Evolutionary conservation across 2,797 vertebrate species (phyloP).

Genomic region (Apodemus agrarius): DNA sequence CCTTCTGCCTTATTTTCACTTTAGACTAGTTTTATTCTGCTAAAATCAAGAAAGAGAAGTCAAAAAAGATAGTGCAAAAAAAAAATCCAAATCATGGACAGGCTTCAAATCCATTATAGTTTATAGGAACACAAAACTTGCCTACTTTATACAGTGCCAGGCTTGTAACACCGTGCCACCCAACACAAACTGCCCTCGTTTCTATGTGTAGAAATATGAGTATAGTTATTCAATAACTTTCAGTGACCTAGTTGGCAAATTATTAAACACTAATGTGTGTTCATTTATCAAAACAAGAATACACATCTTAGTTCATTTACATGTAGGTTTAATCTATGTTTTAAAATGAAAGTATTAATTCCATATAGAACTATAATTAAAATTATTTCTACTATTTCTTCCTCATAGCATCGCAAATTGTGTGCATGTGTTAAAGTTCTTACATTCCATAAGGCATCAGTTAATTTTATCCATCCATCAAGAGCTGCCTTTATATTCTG

Average conservation of each 20-base stretch:
- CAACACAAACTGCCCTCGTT: background rate
- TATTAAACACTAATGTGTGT: background rate
- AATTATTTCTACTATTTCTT: background rate
- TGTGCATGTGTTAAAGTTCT: background rate
- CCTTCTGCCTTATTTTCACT: background rate
- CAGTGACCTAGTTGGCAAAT: background rate
- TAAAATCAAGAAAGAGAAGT: background rate
- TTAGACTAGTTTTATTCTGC: background rate
- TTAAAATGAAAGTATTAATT: background rate
- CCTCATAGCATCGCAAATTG: background rate
- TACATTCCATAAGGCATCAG: background rate
- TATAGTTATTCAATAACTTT: background rate
- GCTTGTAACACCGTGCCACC: background rate
- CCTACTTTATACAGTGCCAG: background rate
- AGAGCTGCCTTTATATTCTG: background rate
- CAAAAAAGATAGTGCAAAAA: background rate
- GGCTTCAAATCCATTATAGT: background rate
- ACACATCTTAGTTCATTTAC: background rate
- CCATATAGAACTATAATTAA: background rate
- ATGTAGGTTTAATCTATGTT: no score
- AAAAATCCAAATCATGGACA: background rate
- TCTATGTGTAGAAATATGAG: background rate
- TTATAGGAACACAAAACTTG: background rate
- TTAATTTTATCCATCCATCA: background rate
- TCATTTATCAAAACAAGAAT: background rate